Evolutionary conservation across 2,888 invertebrate species (phyloP).

Genomic region (Pseudococcus viburni): DNA sequence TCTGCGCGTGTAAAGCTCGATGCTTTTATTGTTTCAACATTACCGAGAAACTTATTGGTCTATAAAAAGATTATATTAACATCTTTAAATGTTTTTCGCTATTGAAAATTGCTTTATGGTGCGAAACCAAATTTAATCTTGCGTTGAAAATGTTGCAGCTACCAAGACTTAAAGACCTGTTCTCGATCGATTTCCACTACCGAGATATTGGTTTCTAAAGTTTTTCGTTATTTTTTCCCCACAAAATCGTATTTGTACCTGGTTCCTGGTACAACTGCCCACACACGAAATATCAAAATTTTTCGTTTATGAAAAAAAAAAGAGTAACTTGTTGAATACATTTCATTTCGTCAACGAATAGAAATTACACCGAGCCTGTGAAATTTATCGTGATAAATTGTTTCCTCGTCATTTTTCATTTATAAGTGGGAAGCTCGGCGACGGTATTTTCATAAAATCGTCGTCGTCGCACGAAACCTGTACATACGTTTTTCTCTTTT

Average conservation of each 20-base stretch:
- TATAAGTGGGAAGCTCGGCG: not conserved
- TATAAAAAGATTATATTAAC: slow-evolving; percentile 54
- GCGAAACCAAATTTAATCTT: slow-evolving; percentile 45
- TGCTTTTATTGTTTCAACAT: slow-evolving; percentile 33
- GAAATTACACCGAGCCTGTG: not conserved
- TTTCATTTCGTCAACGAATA: slow-evolving; percentile 26
- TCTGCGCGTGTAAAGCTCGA: not conserved
- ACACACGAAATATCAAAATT: not conserved
- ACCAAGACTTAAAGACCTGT: slow-evolving; percentile 15
- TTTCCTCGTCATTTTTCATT: slow-evolving; percentile 40
- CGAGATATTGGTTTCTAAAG: slow-evolving; percentile 27
- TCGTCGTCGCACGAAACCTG: not conserved
- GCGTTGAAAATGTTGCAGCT: slow-evolving; percentile 30
- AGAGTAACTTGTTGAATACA: not conserved
- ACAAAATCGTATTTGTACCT: not conserved
- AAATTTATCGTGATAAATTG: slow-evolving; percentile 52
- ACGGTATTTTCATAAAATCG: slow-evolving; percentile 29
- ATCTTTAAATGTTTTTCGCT: slow-evolving; percentile 36
- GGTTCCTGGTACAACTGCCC: not conserved
- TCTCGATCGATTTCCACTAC: slow-evolving; percentile 1
- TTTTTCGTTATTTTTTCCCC: slow-evolving; percentile 4
- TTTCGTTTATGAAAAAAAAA: not conserved
- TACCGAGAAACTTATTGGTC: slow-evolving; percentile 30
- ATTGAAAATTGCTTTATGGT: slow-evolving; percentile 48
- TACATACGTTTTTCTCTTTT: not conserved